Percentiles rank a stretch among this genome's conserved stretches.
phyloP scores from a whole-genome alignment of 2,797 vertebrate species.

The Lemur catta region DNA sequence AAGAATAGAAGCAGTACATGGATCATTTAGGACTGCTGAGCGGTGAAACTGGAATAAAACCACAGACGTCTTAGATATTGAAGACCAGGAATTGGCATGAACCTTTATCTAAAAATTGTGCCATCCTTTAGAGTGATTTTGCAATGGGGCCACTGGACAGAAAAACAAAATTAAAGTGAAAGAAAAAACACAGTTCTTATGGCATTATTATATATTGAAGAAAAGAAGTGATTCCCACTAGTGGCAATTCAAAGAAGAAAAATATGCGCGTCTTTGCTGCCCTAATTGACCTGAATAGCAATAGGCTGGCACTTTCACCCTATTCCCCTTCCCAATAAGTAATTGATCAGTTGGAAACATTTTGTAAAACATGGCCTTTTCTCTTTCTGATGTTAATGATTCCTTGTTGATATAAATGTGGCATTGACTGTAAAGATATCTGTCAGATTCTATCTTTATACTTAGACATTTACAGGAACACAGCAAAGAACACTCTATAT shows the following conservation, averaged over 20 bases:
- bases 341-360: constrained; percentile 47
- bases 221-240: constrained; percentile 23
- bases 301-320: background rate
- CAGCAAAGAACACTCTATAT: constrained; percentile 21
- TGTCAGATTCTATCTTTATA: constrained; percentile 55
- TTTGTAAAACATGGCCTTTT: constrained; percentile 18
- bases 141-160: constrained; percentile 26
- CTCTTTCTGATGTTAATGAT: constrained; percentile 39
- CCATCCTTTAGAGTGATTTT: constrained; percentile 24
- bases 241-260: constrained; percentile 30
- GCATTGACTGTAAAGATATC: constrained; percentile 55
- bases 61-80: constrained; percentile 18
- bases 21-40: background rate
- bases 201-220: background rate
- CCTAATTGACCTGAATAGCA: background rate
- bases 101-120: constrained; percentile 35
- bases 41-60: constrained; percentile 43
- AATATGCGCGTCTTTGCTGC: background rate
- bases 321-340: background rate
- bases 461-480: constrained; percentile 44
- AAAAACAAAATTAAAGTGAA: constrained; percentile 9
- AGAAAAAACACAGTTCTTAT: background rate
- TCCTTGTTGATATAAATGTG: constrained; percentile 57
- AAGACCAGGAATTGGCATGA: constrained; percentile 27
- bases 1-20: background rate